Conservation (phyloP, 30 jellyfish, hydroid and myxozoan genomes). For the Aurelia coerulea region DNA sequence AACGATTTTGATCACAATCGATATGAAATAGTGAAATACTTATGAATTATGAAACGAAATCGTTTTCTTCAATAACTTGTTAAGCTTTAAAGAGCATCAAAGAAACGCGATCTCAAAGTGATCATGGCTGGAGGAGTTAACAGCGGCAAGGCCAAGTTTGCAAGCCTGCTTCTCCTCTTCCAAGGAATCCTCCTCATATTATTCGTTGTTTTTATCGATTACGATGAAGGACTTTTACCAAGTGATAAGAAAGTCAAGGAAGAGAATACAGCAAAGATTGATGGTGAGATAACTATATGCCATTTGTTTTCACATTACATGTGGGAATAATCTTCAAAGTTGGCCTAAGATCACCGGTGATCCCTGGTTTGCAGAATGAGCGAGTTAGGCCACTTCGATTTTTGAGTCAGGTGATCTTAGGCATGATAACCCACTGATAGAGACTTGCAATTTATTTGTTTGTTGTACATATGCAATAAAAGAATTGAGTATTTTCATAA, state of each 20-base stretch:
- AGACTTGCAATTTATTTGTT: no score
- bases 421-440: background rate
- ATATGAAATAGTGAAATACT: background rate
- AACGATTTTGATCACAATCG: background rate
- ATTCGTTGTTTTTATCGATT: slow-evolving; percentile 90
- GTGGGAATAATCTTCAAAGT: no score
- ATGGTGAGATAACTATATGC: background rate
- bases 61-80: background rate
- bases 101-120: background rate
- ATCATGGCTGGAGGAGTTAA: slow-evolving; percentile 59
- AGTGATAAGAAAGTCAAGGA: slow-evolving; percentile 20
- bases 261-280: background rate
- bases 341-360: no score
- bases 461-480: no score
- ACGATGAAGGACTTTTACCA: slow-evolving; percentile 80
- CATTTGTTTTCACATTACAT: no score
- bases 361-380: background rate
- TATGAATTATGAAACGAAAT: slow-evolving; percentile 1
- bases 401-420: slow-evolving; percentile 35
- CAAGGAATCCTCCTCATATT: slow-evolving; percentile 85
- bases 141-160: slow-evolving; percentile 83
- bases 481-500: no score
- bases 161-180: slow-evolving; percentile 76
- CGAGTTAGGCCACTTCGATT: slow-evolving; percentile 13
- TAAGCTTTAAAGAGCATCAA: background rate